These are phyloP conservation scores for Campaea margaritaria DNA, from an alignment of 2,888 invertebrate genomes.

Conservation along the genomic window DNA sequence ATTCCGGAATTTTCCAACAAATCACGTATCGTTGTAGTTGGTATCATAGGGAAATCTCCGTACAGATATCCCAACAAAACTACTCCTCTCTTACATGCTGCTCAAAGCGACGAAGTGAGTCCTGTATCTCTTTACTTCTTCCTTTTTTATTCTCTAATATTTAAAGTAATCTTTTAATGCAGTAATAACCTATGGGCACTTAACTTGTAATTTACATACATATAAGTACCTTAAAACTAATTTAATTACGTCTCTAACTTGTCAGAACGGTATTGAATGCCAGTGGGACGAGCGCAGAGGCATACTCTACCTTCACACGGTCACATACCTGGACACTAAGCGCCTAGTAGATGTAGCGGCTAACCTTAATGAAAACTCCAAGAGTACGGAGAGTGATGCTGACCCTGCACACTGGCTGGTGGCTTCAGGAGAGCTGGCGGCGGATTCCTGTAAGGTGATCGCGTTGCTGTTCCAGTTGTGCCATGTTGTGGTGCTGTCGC, in stretches of 20 bases:
- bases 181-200: no score
- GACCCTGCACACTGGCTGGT: slow-evolving; percentile 87
- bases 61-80: slow-evolving; percentile 88
- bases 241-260: background rate
- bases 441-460: slow-evolving; percentile 87
- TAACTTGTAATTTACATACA: no score
- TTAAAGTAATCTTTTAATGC: background rate
- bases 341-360: slow-evolving; percentile 63
- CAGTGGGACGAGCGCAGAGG: slow-evolving; percentile 83
- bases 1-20: slow-evolving; percentile 79
- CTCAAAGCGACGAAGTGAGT: slow-evolving; percentile 73
- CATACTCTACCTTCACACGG: slow-evolving; percentile 82
- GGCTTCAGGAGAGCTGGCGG: slow-evolving; percentile 79
- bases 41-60: slow-evolving; percentile 89
- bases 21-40: slow-evolving; percentile 88
- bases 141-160: background rate
- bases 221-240: no score
- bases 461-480: slow-evolving; percentile 92
- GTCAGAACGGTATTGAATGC: slow-evolving; percentile 84
- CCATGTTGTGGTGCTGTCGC: slow-evolving; percentile 88
- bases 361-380: slow-evolving; percentile 63
- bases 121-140: no score
- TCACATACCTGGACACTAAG: slow-evolving; percentile 76
- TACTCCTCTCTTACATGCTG: slow-evolving; percentile 82
- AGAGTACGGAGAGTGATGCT: slow-evolving; percentile 72